Evolutionary conservation across 2,113 vertebrate genomes (phyloP), one percentile per base, ranked within the genome.

Genomic region (Uria aalge): DNA sequence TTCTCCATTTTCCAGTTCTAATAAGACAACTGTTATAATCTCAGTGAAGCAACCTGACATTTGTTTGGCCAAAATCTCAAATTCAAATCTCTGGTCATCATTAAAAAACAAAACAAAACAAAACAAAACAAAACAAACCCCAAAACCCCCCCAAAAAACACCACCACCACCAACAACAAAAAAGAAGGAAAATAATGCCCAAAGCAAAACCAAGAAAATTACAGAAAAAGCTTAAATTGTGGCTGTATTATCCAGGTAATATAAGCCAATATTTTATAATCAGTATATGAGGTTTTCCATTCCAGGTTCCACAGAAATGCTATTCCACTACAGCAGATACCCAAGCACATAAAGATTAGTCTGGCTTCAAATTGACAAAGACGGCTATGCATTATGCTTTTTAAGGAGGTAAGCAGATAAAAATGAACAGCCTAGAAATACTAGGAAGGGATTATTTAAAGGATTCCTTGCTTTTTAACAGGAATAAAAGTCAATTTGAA

Each of bases 131-230:
- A 41, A 41, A 41, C 40, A 18, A 63, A 38, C 14, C 14, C 8
- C 19, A 10, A 13, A 43, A 43, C 41, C 38, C 8, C 8, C 8
- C 38, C 8, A 40, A 40, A 40, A 40, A 40, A 40, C 9, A n/a
- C n/a, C n/a, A n/a, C n/a, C 38, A 43, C 17, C 43, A 45, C 19
- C 17, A 45, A 45, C 43, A 45, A 45, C 43, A 43, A 45, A 24
- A 26, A 3, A 23, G 6, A 34, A 3, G 1, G 5, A 4, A 17
- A 59, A 26, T 1, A 47, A 59, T 1, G 1, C 19, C 2, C 5
- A 72, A 85, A 82, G 8, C 19, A 88, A 52, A 75, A 1, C 47
- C 21, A 9, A 15, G 7, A 59, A 90, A 84, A 72, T 20, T 23
- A 36, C 0, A 3, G 21, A 34, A 3, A 57, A 43, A 0, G 1